Evolutionary conservation across 2,113 vertebrate species (phyloP).

Genomic region (Myxocyprinus asiaticus): DNA sequence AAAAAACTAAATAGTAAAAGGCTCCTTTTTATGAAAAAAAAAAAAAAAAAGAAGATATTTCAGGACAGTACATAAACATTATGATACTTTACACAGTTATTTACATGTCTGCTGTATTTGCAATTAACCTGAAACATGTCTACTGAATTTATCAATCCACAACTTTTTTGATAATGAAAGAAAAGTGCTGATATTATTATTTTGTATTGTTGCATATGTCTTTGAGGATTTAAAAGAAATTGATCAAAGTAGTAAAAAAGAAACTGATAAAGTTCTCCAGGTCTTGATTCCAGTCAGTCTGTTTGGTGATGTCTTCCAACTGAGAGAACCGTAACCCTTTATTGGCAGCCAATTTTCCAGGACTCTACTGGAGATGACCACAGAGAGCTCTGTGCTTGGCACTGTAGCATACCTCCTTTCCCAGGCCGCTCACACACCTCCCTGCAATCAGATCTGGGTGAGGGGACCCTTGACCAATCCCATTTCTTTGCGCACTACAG

Average conservation of each 20-base stretch:
- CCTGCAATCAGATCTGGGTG: slow-evolving; percentile 59
- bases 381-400: neutral
- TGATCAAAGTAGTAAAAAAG: neutral
- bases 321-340: neutral
- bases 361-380: slow-evolving; percentile 6
- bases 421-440: neutral
- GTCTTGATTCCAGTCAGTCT: slow-evolving; percentile 21
- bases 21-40: slow-evolving; percentile 49
- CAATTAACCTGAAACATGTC: slow-evolving; percentile 56
- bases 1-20: slow-evolving; percentile 38
- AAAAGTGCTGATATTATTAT: slow-evolving; percentile 4
- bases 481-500: slow-evolving; percentile 72
- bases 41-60: slow-evolving; percentile 22
- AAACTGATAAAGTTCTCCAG: slow-evolving; percentile 30
- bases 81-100: slow-evolving; percentile 72
- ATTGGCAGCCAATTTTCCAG: neutral
- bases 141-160: slow-evolving; percentile 46
- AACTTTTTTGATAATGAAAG: slow-evolving; percentile 31
- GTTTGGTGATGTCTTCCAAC: slow-evolving; percentile 18
- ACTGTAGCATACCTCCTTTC: neutral
- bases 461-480: slow-evolving; percentile 73
- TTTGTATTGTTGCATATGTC: neutral
- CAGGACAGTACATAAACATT: slow-evolving; percentile 59
- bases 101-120: slow-evolving; percentile 66
- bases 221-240: neutral